phyloP scores from a whole-genome alignment of 1,140 invertebrate species.

The Odontomachus brunneus region DNA sequence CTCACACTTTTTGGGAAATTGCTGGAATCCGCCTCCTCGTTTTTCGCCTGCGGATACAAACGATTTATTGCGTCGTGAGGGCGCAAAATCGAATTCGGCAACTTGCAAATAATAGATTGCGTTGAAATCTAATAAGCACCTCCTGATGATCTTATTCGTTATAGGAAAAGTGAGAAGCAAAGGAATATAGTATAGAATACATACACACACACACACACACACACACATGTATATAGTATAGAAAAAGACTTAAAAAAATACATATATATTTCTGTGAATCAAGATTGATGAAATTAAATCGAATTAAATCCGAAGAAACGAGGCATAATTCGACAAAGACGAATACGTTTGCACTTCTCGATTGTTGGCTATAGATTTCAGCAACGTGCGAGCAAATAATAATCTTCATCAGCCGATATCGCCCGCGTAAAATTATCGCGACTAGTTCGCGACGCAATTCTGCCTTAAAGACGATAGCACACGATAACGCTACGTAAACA shows the following conservation, averaged over 20 bases:
- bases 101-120: conserved; percentile 58
- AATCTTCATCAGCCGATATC: too few relatives aligned
- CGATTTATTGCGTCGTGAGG: conserved; percentile 37
- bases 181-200: too few relatives aligned
- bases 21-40: neutral
- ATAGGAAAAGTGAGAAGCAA: neutral
- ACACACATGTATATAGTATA: too few relatives aligned
- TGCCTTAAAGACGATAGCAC: conserved; percentile 5
- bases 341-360: too few relatives aligned
- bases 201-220: too few relatives aligned
- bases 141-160: neutral
- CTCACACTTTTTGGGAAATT: neutral
- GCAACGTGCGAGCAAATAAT: too few relatives aligned
- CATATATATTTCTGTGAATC: neutral
- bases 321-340: too few relatives aligned
- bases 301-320: too few relatives aligned
- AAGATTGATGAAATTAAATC: too few relatives aligned
- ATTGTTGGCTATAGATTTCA: too few relatives aligned
- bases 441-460: conserved; percentile 10
- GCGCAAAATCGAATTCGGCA: conserved; percentile 31
- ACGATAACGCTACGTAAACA: neutral
- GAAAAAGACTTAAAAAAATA: neutral
- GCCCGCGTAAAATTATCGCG: conserved; percentile 10
- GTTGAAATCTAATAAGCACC: conserved; percentile 56
- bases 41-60: neutral